Evolutionary conservation across 2,113 vertebrate species (phyloP), one percentile per base, ranked within the genome.

Genomic region (Eolophus roseicapilla): DNA sequence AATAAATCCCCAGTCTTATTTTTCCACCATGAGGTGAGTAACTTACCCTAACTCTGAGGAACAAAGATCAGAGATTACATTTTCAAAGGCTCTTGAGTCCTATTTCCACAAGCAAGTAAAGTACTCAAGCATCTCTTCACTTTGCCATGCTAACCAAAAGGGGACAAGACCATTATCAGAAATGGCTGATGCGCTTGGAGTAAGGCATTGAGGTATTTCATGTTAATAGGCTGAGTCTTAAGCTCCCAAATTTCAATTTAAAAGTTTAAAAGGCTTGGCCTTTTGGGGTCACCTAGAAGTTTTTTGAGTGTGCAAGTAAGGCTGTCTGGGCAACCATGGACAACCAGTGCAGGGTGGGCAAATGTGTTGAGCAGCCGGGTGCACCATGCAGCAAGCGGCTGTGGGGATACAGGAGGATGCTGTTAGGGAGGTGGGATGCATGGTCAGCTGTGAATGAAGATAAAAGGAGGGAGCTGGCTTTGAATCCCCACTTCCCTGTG

Each of bases 301-400:
- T 5, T 71, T 75, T 33, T 16, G 15, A 25, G 9, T 17, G 19
- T 33, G 24, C 27, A 52, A 17, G 9, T 25, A 33, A 53, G 19
- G 69, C 23, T 82, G 55, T 10, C 28, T 59, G 63, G 21, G 16
- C 39, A 73, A 29, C 37, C 11, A 9, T 37, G 52, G 28, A 16
- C 47, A 73, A 33, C 24, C 15, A 10, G 21, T 62, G 39, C 47
- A 76, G 46, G 12, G 25, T 3, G 43, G 47, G 59, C 1, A 3
- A 24, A 37, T 15, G 25, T n/a, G 21, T 1, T 24, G 46, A 50
- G 46, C 0, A 3, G 17, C 21, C 2, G 8, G 31, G 11, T 55
- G 39, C 59, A 15, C 25, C 37, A 10, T 9, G 27, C 27, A 16
- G 4, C 3, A 2, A 44, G 39, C 19, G 39, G 14, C 59, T 27